Evolutionary conservation across 1,140 invertebrate species (phyloP), one percentile per base, ranked within the genome.

Genomic region (Penaeus indicus): DNA sequence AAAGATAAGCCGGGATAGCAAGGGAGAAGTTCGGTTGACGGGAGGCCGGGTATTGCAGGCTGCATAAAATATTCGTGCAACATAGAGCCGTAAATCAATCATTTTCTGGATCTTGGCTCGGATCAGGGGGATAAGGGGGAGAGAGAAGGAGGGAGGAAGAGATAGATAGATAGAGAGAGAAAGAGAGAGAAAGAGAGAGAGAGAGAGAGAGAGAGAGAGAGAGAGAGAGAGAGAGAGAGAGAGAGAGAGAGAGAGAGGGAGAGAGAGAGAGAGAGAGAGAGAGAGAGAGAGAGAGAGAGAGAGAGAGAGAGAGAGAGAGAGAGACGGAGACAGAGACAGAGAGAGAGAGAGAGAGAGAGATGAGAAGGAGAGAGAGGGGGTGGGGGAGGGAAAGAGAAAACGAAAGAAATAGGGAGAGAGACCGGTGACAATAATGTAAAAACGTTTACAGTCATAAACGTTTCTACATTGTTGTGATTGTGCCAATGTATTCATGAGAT

Each of bases 141-240:
- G 18, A 60, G 7, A 60, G 22, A 13, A 2, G 21, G 22, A 19
- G 32, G 27, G 19, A 22, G 19, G 79, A 62, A 47, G 78, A 4
- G 54, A 61, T 7, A 27, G 79, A 25, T n/a, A 13, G 62, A 81
- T 54, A n/a, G n/a, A 11, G 32, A 27, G 79, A 25, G 10, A n/a
- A 21, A 80, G 18, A n/a, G 10, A 60, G n/a, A 4, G 42, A 19
- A 3, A 21, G 54, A 61, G 19, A 81, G 60, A 32, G 8, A 61
- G 8, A n/a, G 79, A 81, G 54, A 27, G 54, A 81, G 22, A 32
- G 54, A 61, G 54, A 62, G 79, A 81, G 54, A 27, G 54, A 81
- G 60, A 32, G 10, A n/a, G 25, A 62, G 79, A 62, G 10, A 19
- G 54, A 62, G 47, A 62, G 47, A 61, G 60, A 42, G 61, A 83